Evolutionary conservation across 1,140 invertebrate species (phyloP), one percentile per base, ranked within the genome.

Genomic region (Aphis gossypii): DNA sequence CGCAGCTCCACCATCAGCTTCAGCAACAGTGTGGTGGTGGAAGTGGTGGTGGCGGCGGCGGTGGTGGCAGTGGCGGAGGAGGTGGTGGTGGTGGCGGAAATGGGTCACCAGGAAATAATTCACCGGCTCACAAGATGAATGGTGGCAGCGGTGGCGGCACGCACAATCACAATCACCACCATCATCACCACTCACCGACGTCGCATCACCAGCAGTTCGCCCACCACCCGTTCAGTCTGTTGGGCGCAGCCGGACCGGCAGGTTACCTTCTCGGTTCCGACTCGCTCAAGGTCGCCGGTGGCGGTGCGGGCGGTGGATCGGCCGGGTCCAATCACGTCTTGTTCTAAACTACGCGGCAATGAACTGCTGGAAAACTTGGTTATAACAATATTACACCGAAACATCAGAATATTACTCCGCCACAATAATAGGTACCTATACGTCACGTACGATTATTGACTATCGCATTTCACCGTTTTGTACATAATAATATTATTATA

Each of bases 121-220:
- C 92, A 4, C 92, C 92, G 25, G 76, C 92, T 38, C 92, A 93
- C 92, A 93, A 93, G 82, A 93, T 68, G 89, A 90, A 60, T 23
- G 54, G 46, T 20, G 90, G 41, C 3, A 35, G 56, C 38, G 35
- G 89, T 30, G 35, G 54, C 46, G 54, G 56, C 18, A 23, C 91
- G 21, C 91, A 92, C 76, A 93, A 93, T 41, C 76, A 84, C 14
- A 93, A 93, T 56, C 92, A 93, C 48, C 76, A 93, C 35, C 92
- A 93, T 93, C 92, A 93, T 21, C 92, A 93, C 35, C 92, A 84
- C 41, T 93, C 92, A 1, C 92, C 92, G 35, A 86, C 92, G 35
- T 93, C 92, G 23, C 94, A 94, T 60, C 94, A 95, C 92, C 93
- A 93, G 84, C 93, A 76, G 54, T 87, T 90, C 48, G 60, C 89